Percentiles rank a stretch among this genome's conserved stretches.
These are phyloP conservation scores for Nemotelus nigrinus DNA, from an alignment of 2,888 invertebrate genomes.

Conservation along the genomic window DNA sequence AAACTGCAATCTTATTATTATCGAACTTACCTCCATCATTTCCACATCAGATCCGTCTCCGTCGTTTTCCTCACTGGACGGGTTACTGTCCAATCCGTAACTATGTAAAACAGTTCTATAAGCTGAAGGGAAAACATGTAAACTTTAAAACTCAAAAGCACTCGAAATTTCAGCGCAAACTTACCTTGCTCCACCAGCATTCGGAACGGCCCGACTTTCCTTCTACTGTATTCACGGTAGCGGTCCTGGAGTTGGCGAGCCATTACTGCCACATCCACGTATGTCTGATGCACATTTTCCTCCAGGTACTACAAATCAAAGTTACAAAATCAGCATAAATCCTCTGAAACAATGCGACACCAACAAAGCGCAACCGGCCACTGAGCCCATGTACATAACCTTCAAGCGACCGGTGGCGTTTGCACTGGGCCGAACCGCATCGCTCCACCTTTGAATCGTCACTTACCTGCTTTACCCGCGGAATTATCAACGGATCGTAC, in stretches of 20 bases:
- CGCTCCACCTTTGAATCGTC: background rate
- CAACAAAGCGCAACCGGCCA: constrained; percentile 2
- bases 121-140: constrained; percentile 62
- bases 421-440: background rate
- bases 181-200: constrained; percentile 75
- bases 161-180: constrained; percentile 57
- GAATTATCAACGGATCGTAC: constrained; percentile 69
- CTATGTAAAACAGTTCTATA: constrained; percentile 78
- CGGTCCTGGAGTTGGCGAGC: constrained; percentile 80
- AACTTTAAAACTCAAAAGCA: constrained; percentile 6
- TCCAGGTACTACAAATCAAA: constrained; percentile 73
- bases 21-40: constrained; percentile 58
- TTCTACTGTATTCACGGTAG: constrained; percentile 81
- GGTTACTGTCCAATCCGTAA: constrained; percentile 72
- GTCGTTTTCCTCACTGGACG: constrained; percentile 70
- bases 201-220: constrained; percentile 83
- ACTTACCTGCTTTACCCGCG: constrained; percentile 69
- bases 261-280: constrained; percentile 85
- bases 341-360: background rate
- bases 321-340: background rate
- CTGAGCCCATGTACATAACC: constrained; percentile 54
- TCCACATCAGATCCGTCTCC: constrained; percentile 61
- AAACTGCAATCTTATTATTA: too few relatives aligned
- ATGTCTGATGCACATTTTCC: constrained; percentile 81
- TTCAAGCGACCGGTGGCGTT: constrained; percentile 45